Conservation (phyloP, 35 echinoderm and acorn worm species). For the Ophiothrix spiculata region DNA sequence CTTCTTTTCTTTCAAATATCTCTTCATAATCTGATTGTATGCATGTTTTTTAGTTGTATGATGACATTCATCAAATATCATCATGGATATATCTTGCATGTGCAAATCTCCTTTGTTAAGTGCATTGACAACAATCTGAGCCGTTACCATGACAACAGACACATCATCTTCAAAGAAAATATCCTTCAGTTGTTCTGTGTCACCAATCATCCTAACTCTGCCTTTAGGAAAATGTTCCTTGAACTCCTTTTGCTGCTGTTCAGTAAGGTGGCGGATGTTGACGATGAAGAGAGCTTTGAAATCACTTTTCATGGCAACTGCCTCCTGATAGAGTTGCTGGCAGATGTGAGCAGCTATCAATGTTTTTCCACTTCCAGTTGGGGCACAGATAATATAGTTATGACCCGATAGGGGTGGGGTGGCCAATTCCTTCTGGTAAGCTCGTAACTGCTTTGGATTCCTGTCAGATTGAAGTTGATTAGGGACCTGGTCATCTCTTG, state of each 20-base stretch:
- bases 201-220: constrained; percentile 16
- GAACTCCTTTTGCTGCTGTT: constrained; percentile 64
- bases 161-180: constrained; percentile 23
- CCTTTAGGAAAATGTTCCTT: constrained; percentile 16
- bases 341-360: constrained; percentile 64
- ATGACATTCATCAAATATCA: constrained; percentile 81
- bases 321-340: background rate
- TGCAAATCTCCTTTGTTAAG: constrained; percentile 20
- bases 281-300: constrained; percentile 87
- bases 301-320: background rate
- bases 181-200: constrained; percentile 20
- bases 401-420: constrained; percentile 18
- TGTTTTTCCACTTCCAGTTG: constrained; percentile 74
- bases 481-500: too few species aligned
- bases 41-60: constrained; percentile 68
- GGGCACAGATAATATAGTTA: constrained; percentile 73
- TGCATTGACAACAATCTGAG: constrained; percentile 73
- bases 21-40: constrained; percentile 68
- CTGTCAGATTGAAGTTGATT: background rate
- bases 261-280: constrained; percentile 46
- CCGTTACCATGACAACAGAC: constrained; percentile 57
- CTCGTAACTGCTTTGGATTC: constrained; percentile 9
- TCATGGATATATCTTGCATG: constrained; percentile 32
- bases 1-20: constrained; percentile 52
- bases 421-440: constrained; percentile 62